Percentiles rank a stretch among this genome's conserved stretches.
Evolutionary conservation across 2,888 invertebrate species (phyloP).

Genomic region (Orthonevra nobilis): DNA sequence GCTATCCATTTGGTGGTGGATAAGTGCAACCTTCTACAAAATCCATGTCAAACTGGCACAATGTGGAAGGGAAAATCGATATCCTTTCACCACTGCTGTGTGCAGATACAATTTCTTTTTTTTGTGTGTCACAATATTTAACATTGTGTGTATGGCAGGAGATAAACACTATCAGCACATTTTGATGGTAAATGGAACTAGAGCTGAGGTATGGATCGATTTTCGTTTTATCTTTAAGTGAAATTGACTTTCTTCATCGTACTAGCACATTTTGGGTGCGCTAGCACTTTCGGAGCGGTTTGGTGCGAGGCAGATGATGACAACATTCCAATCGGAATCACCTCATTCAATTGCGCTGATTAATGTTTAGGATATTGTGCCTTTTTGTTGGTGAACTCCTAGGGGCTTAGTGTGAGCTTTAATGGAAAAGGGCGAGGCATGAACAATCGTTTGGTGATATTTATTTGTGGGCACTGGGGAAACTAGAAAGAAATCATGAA

Average conservation of each 20-base stretch:
- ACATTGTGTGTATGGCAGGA: constrained; percentile 4
- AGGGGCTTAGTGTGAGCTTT: too few species aligned
- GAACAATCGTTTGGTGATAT: not conserved
- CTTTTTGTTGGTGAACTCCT: not conserved
- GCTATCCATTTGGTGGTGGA: not conserved
- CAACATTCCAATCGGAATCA: constrained; percentile 24
- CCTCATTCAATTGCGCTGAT: constrained; percentile 25
- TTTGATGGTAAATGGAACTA: constrained; percentile 11
- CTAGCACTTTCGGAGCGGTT: not conserved
- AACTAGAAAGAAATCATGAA: too few species aligned
- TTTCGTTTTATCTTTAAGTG: constrained; percentile 17
- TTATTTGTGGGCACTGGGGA: too few species aligned
- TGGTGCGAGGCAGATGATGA: not conserved
- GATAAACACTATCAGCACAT: constrained; percentile 11
- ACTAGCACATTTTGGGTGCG: too few species aligned
- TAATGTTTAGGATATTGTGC: constrained; percentile 32
- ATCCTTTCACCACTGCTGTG: not conserved
- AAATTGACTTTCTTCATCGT: constrained; percentile 17
- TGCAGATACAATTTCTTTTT: constrained; percentile 7
- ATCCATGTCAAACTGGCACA: not conserved
- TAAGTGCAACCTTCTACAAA: not conserved
- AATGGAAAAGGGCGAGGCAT: not conserved
- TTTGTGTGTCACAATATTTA: not conserved
- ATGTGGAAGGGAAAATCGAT: constrained; percentile 10
- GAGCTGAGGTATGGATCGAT: constrained; percentile 15